Evolutionary conservation across 2,113 vertebrate species (phyloP), one percentile per base, ranked within the genome.

Genomic region (Varanus salvator): DNA sequence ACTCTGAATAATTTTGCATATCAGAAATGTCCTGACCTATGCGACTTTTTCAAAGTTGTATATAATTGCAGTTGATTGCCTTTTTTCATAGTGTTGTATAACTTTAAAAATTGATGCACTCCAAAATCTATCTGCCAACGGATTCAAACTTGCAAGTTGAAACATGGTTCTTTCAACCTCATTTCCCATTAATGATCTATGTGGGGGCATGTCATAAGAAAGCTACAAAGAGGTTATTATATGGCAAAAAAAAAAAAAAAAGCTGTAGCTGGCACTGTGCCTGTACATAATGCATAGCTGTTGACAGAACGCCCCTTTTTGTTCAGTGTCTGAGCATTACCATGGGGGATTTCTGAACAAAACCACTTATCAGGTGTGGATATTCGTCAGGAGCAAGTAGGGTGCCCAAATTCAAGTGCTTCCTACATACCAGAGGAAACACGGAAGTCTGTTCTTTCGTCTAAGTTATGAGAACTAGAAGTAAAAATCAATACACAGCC

Each of bases 21-120:
- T 90, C 80, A 95, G 91, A 93, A 93, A 74, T 52, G 84, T 93
- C 87, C 89, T 93, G 89, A 91, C 71, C 48, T 89, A 72, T 60
- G 75, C 93, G 75, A 95, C 38, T 94, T 90, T 91, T 93, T 90
- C 7, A 52, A 85, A 87, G 82, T 94, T 90, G 90, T 95, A 89
- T 89, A 81, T 85, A 91, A 90, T 91, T 96, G 90, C 85, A 92
- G 8, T 94, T 92, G 44, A 78, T 93, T 86, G 93, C 92, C 95
- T 93, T 88, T 57, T 86, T 90, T 44, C 85, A 86, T 76, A 91
- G 92, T 95, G 94, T 90, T 96, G 25, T 77, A 90, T 87, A 93
- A 80, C 91, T 76, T 95, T 94, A 87, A 95, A 71, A 90, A 89
- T 94, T 84, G 91, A 95, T 95, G 93, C 89, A 95, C 95, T 95